Conservation (phyloP, 1,140 invertebrate genomes). For the Heliothis virescens region DNA sequence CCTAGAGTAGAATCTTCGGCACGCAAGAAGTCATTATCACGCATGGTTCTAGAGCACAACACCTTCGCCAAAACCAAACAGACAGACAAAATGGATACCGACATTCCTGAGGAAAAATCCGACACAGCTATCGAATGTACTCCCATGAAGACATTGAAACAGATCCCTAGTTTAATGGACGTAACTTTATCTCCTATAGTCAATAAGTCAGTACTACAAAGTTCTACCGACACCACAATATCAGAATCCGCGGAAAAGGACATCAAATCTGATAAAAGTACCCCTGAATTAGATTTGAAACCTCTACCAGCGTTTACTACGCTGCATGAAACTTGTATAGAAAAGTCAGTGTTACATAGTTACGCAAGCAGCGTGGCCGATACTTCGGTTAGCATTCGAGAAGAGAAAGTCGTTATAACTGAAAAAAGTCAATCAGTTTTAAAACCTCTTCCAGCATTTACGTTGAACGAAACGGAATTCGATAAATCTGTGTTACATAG, state of each 20-base stretch:
- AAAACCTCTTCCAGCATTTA: conserved; percentile 56
- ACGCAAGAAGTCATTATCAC: conserved; percentile 75
- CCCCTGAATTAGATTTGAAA: conserved; percentile 57
- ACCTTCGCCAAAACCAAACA: conserved; percentile 76
- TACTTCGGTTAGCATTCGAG: conserved; percentile 45
- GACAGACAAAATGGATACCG: conserved; percentile 58
- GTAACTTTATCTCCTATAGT: conserved; percentile 78
- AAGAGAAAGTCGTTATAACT: conserved; percentile 48
- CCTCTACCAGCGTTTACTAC: conserved; percentile 65
- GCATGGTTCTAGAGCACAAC: conserved; percentile 81
- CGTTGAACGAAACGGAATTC: conserved; percentile 65
- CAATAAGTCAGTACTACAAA: conserved; percentile 78
- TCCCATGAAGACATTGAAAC: conserved; percentile 73
- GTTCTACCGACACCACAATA: conserved; percentile 69
- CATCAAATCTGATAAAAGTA: conserved; percentile 57
- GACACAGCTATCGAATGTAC: conserved; percentile 72
- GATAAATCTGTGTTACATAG: conserved; percentile 70
- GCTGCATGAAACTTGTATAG: conserved; percentile 56
- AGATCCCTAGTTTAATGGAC: conserved; percentile 69
- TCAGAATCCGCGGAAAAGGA: conserved; percentile 63
- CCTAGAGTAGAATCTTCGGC: conserved; percentile 66
- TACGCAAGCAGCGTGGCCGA: conserved; percentile 58
- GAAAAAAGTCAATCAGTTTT: conserved; percentile 41
- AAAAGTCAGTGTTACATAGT: conserved; percentile 60
- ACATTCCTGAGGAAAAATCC: conserved; percentile 54